Base-by-base conservation (phyloP, 2,797 vertebrate genomes). In the Manis crassicaudata region DNA sequence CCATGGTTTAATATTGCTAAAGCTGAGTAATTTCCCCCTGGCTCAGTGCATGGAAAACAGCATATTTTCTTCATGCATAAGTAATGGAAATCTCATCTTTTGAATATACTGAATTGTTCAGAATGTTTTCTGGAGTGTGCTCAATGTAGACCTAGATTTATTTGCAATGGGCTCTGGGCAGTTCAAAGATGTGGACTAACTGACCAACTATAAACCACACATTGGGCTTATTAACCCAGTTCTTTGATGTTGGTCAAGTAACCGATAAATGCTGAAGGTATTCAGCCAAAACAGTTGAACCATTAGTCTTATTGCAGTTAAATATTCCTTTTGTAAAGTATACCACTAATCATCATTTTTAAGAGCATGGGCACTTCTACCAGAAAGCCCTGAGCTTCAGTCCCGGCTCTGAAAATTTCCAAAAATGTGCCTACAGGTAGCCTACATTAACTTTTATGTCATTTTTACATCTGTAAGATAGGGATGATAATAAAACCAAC, bases 41-140 rank as follows among this genome's bases (percentile, higher is more conserved):
- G 60, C 62, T 96, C 27, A 70, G 70, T 90, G 67, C 68, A 88
- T 54, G 46, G 80, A 85, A 97, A 96, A 77, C 12, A 92, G 88
- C 81, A 65, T 90, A 90, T 91, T 97, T 97, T 97, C 81, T 90
- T 95, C 68, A 77, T 58, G 62, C 54, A 94, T 80, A 95, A 96
- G 94, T 88, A 97, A 97, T 67, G 79, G 68, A 90, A 96, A 88
- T 63, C 56, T 95, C 82, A 93, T 93, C 46, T 65, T 94, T 68
- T 95, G 94, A 81, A 92, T 37, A 73, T 77, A 94, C 0, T 76
- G 89, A 93, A 76, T 80, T 96, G 81, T 92, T 96, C 20, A 83
- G 77, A 93, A 83, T 67, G 80, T 32, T 88, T 92, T 96, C 29
- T 81, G 67, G 81, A 85, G 32, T 85, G 13, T 83, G 63, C 70